Percentiles rank a stretch among this genome's conserved stretches.
Evolutionary conservation across 1,140 invertebrate genomes (phyloP).

Genomic region (Lysiphlebus fabarum): DNA sequence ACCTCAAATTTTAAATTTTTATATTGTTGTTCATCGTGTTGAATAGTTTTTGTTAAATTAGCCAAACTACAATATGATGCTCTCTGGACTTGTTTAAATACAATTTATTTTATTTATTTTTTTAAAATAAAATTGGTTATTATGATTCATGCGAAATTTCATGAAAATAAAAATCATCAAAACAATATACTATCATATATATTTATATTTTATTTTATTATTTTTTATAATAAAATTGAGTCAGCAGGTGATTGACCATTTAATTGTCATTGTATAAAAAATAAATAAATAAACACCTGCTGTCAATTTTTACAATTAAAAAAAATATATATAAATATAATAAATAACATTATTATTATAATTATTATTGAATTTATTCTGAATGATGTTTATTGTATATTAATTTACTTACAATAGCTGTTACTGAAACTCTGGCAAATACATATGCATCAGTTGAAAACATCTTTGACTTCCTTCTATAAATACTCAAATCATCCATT

Average conservation of each 20-base stretch:
- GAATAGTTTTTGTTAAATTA: slow-evolving; percentile 42
- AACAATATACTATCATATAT: no score
- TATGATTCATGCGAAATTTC: no score
- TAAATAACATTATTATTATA: slow-evolving; percentile 2
- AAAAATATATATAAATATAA: no score
- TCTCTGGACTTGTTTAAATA: slow-evolving; percentile 38
- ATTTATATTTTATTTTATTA: no score
- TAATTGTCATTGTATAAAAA: no score
- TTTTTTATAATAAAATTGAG: no score
- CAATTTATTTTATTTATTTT: slow-evolving; percentile 18
- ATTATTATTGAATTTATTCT: slow-evolving; percentile 13
- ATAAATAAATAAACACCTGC: no score
- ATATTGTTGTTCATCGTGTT: slow-evolving; percentile 29
- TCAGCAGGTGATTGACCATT: no score
- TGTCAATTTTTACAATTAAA: no score
- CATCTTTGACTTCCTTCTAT: slow-evolving; percentile 44
- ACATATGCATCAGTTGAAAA: slow-evolving; percentile 47
- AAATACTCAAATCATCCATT: slow-evolving; percentile 50
- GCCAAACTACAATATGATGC: slow-evolving; percentile 54
- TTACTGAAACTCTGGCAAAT: slow-evolving; percentile 58
- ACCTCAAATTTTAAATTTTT: slow-evolving; percentile 34
- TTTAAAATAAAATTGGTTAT: slow-evolving; percentile 1
- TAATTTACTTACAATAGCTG: slow-evolving; percentile 59
- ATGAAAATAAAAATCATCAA: no score
- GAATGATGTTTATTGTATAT: not conserved